phyloP scores from a whole-genome alignment of 2,888 invertebrate species.

The Allacma fusca region DNA sequence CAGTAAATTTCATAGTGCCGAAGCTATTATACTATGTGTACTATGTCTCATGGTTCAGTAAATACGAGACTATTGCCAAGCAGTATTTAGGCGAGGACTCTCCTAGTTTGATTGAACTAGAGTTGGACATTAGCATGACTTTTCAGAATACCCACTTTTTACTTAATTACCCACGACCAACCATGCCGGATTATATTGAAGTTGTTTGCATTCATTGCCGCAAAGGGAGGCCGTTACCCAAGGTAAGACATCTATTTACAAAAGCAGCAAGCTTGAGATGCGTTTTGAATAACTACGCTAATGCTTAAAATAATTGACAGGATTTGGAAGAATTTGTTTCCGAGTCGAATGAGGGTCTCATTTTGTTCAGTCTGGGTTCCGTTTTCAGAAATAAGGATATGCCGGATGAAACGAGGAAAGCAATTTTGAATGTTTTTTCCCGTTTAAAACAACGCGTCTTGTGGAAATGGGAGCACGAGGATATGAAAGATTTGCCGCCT shows the following conservation, averaged over 20 bases:
- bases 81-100: constrained; percentile 41
- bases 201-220: constrained; percentile 69
- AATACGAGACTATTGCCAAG: background rate
- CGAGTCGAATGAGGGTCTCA: constrained; percentile 11
- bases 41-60: background rate
- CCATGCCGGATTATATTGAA: constrained; percentile 58
- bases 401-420: constrained; percentile 20
- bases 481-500: constrained; percentile 27
- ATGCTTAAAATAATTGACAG: too few species aligned
- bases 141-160: constrained; percentile 60
- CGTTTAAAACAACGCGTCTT: constrained; percentile 20
- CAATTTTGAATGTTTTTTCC: constrained; percentile 30
- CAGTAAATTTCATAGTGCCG: background rate
- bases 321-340: constrained; percentile 23
- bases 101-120: constrained; percentile 55
- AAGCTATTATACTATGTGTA: background rate
- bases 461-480: constrained; percentile 29
- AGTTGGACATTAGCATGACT: constrained; percentile 59
- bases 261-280: too few species aligned
- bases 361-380: constrained; percentile 33
- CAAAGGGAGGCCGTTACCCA: constrained; percentile 74
- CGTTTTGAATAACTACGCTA: too few species aligned
- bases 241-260: too few species aligned
- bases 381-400: constrained; percentile 7
- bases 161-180: constrained; percentile 53